Evolutionary conservation across 2,888 invertebrate species (phyloP).

Genomic region (Leuctra nigra): DNA sequence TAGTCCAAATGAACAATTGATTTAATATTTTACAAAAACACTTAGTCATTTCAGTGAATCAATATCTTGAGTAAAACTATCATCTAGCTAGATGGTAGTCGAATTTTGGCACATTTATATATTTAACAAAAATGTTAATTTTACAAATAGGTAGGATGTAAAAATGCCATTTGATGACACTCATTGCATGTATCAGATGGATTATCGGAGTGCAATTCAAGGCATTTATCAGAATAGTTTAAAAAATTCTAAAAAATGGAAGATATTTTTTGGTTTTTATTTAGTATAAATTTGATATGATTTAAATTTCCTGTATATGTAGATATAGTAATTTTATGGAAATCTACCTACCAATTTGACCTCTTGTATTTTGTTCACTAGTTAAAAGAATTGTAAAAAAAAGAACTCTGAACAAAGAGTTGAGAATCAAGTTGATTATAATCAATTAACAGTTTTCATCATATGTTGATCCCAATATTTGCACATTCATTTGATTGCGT

Average conservation of each 20-base stretch:
- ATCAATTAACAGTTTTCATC: not conserved
- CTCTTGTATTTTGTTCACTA: not conserved
- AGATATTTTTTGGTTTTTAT: constrained; percentile 1
- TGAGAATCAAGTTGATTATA: not conserved
- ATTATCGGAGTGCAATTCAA: too few species aligned
- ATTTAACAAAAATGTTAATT: not conserved
- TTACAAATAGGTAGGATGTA: too few species aligned
- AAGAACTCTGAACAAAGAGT: not conserved
- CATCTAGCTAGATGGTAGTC: not conserved
- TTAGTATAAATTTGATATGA: constrained; percentile 10
- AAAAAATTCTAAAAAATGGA: constrained; percentile 12
- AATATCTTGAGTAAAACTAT: too few species aligned
- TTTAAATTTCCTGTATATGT: constrained; percentile 6
- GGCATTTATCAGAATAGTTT: not conserved
- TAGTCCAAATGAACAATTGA: not conserved
- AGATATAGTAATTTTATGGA: not conserved
- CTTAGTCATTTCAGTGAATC: not conserved
- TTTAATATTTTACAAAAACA: not conserved
- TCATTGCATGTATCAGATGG: too few species aligned
- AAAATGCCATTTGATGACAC: too few species aligned
- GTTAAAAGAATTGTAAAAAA: not conserved
- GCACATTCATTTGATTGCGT: too few species aligned
- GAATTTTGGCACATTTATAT: constrained; percentile 5
- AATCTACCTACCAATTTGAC: too few species aligned
- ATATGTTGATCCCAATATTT: too few species aligned